Evolutionary conservation across 1,140 invertebrate species (phyloP).

Genomic region (Drosophila ogumai): DNA sequence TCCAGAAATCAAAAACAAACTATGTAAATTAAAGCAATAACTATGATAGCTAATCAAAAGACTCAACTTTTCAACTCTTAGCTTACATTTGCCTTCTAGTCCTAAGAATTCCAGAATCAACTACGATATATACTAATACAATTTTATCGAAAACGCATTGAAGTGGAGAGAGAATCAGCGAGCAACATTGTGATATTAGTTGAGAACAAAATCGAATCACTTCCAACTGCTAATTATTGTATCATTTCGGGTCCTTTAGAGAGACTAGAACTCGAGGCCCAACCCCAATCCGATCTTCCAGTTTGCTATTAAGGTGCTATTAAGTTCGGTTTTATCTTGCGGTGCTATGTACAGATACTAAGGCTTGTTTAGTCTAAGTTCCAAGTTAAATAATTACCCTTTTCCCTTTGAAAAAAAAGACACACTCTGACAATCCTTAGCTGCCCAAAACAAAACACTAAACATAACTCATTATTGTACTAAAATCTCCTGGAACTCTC

Average conservation of each 20-base stretch:
- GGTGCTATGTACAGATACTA: conserved; percentile 36
- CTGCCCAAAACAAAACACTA: conserved; percentile 30
- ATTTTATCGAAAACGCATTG: conserved; percentile 41
- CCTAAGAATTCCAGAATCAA: conserved; percentile 54
- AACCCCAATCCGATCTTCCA: conserved; percentile 45
- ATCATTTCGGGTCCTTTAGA: conserved; percentile 50
- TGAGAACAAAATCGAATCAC: conserved; percentile 80
- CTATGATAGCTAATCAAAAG: conserved; percentile 71
- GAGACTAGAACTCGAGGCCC: conserved; percentile 1
- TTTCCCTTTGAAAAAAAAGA: not conserved
- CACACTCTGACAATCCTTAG: conserved; percentile 71
- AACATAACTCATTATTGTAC: conserved; percentile 40
- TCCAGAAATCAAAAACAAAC: conserved; percentile 32
- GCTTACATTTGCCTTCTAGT: conserved; percentile 81
- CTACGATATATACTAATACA: conserved; percentile 19
- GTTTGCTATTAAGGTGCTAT: conserved; percentile 46
- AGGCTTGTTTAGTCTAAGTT: conserved; percentile 45
- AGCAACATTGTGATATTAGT: conserved; percentile 83
- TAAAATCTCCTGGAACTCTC: conserved; percentile 41
- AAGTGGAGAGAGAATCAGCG: conserved; percentile 67
- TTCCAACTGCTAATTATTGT: conserved; percentile 74
- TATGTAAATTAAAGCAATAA: conserved; percentile 74
- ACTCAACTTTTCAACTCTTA: conserved; percentile 73
- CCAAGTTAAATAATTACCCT: not conserved
- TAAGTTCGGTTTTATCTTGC: conserved; percentile 42